These are phyloP conservation scores for Reinhardtius hippoglossoides DNA, from an alignment of 2,113 vertebrate species.

Conservation along the genomic window DNA sequence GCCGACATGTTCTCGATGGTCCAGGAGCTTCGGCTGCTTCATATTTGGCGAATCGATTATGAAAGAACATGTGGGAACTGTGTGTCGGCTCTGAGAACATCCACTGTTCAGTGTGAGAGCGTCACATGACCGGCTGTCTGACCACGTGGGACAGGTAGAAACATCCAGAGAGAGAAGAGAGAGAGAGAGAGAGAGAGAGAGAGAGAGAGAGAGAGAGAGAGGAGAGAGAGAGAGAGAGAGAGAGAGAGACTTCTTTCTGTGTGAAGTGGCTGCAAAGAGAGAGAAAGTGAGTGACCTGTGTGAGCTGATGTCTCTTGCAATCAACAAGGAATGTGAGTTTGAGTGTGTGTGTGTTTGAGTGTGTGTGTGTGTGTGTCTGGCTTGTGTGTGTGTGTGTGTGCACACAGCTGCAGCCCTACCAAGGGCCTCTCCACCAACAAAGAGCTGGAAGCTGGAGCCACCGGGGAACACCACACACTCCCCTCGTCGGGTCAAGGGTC, in stretches of 20 bases:
- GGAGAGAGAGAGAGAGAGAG: too few relatives aligned
- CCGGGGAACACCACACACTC: conserved; percentile 44
- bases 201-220: too few relatives aligned
- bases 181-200: too few relatives aligned
- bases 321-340: conserved; percentile 59
- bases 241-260: not conserved
- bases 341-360: conserved; percentile 35
- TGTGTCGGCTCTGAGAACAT: not conserved
- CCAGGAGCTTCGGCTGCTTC: not conserved
- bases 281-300: conserved; percentile 8
- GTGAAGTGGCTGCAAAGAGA: too few relatives aligned
- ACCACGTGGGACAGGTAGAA: too few relatives aligned
- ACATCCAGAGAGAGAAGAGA: too few relatives aligned
- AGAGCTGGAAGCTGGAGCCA: conserved; percentile 72
- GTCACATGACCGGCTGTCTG: too few relatives aligned
- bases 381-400: conserved; percentile 39
- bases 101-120: not conserved
- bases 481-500: conserved; percentile 61
- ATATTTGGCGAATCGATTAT: not conserved
- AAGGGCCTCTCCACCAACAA: conserved; percentile 75
- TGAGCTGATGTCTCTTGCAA: conserved; percentile 39
- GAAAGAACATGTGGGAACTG: conserved; percentile 2
- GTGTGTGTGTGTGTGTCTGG: conserved; percentile 26
- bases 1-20: not conserved
- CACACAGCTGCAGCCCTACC: conserved; percentile 72